These are phyloP conservation scores for Cepaea nemoralis DNA, from an alignment of 1,140 invertebrate genomes.

Conservation along the genomic window DNA sequence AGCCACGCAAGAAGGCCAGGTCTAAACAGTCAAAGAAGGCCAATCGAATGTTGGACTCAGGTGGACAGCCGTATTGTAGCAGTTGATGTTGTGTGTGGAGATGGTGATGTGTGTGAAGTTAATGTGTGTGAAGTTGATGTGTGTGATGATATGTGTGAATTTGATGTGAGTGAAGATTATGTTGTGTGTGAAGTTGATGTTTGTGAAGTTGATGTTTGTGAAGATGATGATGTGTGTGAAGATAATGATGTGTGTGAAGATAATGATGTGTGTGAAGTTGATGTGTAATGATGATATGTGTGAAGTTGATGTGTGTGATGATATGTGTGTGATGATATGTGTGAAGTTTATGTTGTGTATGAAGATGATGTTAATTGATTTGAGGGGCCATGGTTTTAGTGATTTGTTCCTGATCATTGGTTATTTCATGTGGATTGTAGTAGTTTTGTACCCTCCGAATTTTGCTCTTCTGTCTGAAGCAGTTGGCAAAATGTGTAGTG, in stretches of 20 bases:
- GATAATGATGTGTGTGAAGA: neutral
- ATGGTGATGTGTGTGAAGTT: neutral
- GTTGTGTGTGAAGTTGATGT: neutral
- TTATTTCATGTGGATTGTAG: too few relatives aligned
- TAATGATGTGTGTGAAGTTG: neutral
- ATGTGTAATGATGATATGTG: neutral
- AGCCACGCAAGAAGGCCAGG: neutral
- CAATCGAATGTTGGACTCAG: neutral
- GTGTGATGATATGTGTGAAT: neutral
- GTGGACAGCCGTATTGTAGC: too few relatives aligned
- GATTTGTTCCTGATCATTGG: neutral
- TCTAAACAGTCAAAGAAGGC: neutral
- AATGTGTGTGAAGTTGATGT: neutral
- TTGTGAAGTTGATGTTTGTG: neutral
- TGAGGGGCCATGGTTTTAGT: neutral
- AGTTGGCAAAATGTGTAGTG: too few relatives aligned
- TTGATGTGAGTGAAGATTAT: neutral
- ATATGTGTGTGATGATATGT: neutral
- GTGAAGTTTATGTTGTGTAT: neutral
- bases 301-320: neutral
- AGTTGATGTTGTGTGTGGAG: neutral
- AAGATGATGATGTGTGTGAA: neutral
- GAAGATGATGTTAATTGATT: neutral
- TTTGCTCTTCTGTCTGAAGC: too few relatives aligned
- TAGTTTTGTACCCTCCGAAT: too few relatives aligned